A percentile compares a stretch with the other conserved stretches of the same genome.
phyloP scores from a whole-genome alignment of 2,797 vertebrate species.

The Chrysocyon brachyurus region DNA sequence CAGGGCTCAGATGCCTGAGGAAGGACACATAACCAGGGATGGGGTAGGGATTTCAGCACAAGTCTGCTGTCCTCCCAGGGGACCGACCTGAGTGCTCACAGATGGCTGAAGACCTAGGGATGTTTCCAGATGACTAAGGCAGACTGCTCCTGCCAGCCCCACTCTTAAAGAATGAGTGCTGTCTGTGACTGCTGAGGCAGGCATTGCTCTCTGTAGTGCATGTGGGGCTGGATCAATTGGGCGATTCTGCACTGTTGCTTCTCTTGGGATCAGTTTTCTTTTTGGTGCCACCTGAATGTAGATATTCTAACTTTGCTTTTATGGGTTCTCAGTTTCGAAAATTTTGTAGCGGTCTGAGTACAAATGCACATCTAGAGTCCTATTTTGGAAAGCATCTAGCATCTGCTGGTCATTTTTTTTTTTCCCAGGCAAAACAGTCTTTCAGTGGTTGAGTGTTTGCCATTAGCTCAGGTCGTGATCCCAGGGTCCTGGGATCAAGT shows the following conservation, averaged over 20 bases:
- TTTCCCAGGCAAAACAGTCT: background rate
- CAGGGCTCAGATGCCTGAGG: background rate
- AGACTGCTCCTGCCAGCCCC: background rate
- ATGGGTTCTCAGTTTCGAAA: background rate
- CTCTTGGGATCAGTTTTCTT: slow-evolving; percentile 46
- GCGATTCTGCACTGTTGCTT: background rate
- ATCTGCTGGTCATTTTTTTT: background rate
- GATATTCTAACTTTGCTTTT: background rate
- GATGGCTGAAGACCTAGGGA: background rate
- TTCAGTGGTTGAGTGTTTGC: background rate
- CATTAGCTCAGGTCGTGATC: too few relatives aligned
- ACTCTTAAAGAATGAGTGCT: background rate
- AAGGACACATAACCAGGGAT: background rate
- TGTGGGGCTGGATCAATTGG: background rate
- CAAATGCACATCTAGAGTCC: background rate
- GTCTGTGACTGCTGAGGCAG: background rate
- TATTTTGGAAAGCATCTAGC: slow-evolving; percentile 33
- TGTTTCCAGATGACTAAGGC: background rate
- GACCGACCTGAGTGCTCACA: background rate
- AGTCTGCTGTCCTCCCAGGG: background rate
- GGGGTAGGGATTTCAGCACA: background rate
- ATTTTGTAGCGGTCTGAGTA: background rate
- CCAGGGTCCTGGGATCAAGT: too few relatives aligned
- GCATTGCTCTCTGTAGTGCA: background rate
- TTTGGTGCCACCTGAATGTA: background rate